Evolutionary conservation across 2,113 vertebrate species (phyloP).

Genomic region (Naja naja): DNA sequence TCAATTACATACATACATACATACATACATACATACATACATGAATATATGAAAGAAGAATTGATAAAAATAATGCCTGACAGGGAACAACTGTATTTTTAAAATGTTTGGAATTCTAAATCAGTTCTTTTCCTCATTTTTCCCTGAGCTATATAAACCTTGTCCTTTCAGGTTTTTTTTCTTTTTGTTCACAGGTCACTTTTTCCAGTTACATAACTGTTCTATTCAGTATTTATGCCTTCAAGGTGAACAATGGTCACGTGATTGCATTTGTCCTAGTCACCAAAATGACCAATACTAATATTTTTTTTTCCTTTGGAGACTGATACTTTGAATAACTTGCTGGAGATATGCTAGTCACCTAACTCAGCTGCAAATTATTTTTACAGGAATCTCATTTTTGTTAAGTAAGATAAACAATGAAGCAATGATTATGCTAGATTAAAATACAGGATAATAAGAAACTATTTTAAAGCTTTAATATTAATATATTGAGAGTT

Average conservation of each 20-base stretch:
- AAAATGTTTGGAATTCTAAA: neutral
- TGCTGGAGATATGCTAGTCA: neutral
- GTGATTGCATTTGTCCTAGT: slow-evolving; percentile 26
- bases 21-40: too few relatives aligned
- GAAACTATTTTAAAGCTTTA: neutral
- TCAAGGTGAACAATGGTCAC: slow-evolving; percentile 62
- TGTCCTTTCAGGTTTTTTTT: neutral
- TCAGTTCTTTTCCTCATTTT: neutral
- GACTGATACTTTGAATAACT: slow-evolving; percentile 45
- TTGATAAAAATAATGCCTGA: neutral
- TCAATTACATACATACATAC: too few relatives aligned
- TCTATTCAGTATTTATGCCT: slow-evolving; percentile 28
- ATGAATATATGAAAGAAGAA: neutral
- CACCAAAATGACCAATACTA: slow-evolving; percentile 40
- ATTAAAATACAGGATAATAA: slow-evolving; percentile 31
- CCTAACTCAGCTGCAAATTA: slow-evolving; percentile 12
- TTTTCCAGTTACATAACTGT: neutral
- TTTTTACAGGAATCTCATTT: neutral
- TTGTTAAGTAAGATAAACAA: slow-evolving; percentile 3
- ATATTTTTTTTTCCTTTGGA: neutral
- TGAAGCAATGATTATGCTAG: slow-evolving; percentile 25
- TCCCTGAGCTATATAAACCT: neutral
- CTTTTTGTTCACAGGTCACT: neutral
- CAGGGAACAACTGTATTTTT: neutral
- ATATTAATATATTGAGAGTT: neutral